Conservation (phyloP, 2,888 invertebrate species). For the Nemotelus nigrinus region DNA sequence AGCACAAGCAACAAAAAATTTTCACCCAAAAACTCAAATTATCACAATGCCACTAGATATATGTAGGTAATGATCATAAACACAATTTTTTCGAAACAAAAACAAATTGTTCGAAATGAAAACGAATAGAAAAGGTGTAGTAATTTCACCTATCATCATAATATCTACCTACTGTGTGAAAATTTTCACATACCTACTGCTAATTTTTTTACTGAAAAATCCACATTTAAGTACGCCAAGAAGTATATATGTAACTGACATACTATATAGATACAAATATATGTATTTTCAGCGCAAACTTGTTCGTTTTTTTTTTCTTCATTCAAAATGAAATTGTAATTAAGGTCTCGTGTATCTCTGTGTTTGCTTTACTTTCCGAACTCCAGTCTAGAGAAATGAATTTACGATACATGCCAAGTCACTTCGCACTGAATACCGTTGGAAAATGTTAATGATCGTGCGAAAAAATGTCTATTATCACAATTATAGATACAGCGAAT, state of each 20-base stretch:
- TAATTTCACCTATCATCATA: slow-evolving; percentile 5
- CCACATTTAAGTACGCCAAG: background rate
- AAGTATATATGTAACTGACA: background rate
- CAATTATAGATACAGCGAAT: background rate
- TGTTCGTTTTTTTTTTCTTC: background rate
- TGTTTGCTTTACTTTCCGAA: too few species aligned
- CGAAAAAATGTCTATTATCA: background rate
- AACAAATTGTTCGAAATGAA: slow-evolving; percentile 34
- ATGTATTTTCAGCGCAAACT: background rate
- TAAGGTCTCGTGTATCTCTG: background rate
- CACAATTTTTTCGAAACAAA: too few species aligned
- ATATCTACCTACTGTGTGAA: too few species aligned
- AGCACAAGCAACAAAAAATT: too few species aligned
- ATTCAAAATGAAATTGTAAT: background rate
- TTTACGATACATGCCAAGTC: background rate
- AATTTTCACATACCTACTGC: too few species aligned
- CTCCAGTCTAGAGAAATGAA: too few species aligned
- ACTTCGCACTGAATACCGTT: background rate
- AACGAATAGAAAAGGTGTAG: slow-evolving; percentile 23
- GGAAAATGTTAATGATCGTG: slow-evolving; percentile 1
- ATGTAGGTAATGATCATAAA: too few species aligned
- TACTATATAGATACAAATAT: background rate
- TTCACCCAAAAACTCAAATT: too few species aligned
- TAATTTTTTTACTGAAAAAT: too few species aligned
- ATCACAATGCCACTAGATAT: too few species aligned